Evolutionary conservation across 2,888 invertebrate species (phyloP), one percentile per base, ranked within the genome.

Genomic region (Tromatobia lineatoria): DNA sequence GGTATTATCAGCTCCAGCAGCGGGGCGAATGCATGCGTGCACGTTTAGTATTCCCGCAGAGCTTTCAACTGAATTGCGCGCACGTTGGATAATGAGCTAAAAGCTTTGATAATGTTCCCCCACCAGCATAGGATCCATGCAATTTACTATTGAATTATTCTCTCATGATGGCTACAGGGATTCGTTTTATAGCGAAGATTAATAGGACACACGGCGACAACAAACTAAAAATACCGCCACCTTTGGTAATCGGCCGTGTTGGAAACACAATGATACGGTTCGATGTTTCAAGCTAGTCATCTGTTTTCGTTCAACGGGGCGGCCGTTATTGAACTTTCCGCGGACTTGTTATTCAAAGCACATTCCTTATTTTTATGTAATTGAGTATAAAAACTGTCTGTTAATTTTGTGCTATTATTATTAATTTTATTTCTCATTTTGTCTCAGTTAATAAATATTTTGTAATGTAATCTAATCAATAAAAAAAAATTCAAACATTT

Each of bases 41-140:
- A 47, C 25, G 69, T 69, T 54, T 77, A 78, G 52, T 84, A 77
- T 80, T 78, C 80, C 73, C 67, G 80, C 66, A 67, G 79, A 78
- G 86, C 86, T 86, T 82, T 84, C 73, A 82, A 77, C 82, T 52
- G 66, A 84, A 84, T 80, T 74, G 67, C 73, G 54, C 54, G 52
- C 45, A 42, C 23, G 71, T 20, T 69, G 71, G 78, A 80, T 85
- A 86, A 85, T 82, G 81, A 84, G 86, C 79, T 83, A 69, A 84
- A 86, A 86, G 81, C 84, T 75, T 83, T 69, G 73, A 77, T 86
- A 82, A 84, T 80, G 76, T 52, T 25, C 61, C 61, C 57, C 50
- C 47, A 50, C 64, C 71, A 18, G 38, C 34, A 15, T 11, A 38
- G 59, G 67, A 83, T 80, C 38, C 61, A 76, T 59, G 73, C 73